These are phyloP conservation scores for Pantelozetes paolii DNA, from an alignment of 2,888 invertebrate species.

Conservation along the genomic window DNA sequence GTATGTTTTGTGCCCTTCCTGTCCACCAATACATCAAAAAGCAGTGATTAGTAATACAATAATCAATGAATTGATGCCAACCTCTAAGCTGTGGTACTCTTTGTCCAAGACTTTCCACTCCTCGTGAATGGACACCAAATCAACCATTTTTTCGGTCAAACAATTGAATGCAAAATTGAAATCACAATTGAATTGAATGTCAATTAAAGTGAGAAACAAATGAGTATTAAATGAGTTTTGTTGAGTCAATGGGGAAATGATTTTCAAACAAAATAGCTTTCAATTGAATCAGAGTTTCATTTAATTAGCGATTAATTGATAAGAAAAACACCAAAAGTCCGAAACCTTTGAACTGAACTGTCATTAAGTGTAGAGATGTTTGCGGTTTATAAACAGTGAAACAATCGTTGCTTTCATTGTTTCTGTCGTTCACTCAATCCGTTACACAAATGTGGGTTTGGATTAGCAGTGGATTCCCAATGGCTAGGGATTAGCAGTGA, in stretches of 20 bases:
- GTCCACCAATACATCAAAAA: not conserved
- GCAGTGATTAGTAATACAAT: not conserved
- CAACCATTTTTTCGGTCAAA: not conserved
- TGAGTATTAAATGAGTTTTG: too few species aligned
- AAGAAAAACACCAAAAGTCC: too few species aligned
- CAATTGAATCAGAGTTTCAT: too few species aligned
- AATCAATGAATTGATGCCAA: conserved; percentile 16
- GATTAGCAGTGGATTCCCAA: too few species aligned
- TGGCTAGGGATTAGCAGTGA: too few species aligned
- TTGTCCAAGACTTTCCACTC: conserved; percentile 27
- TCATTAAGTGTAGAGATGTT: not conserved
- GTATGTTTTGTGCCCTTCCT: conserved; percentile 77
- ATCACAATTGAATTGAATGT: not conserved
- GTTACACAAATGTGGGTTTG: too few species aligned
- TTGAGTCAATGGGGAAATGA: too few species aligned
- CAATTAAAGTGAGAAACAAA: not conserved
- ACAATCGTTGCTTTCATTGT: not conserved
- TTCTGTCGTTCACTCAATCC: too few species aligned
- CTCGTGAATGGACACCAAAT: not conserved
- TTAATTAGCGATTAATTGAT: too few species aligned
- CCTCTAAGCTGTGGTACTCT: conserved; percentile 35
- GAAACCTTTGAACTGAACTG: not conserved
- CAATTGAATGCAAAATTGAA: not conserved
- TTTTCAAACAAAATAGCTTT: too few species aligned
- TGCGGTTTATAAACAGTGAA: not conserved